Evolutionary conservation across 2,113 vertebrate species (phyloP).

Genomic region (Grallaria varia): DNA sequence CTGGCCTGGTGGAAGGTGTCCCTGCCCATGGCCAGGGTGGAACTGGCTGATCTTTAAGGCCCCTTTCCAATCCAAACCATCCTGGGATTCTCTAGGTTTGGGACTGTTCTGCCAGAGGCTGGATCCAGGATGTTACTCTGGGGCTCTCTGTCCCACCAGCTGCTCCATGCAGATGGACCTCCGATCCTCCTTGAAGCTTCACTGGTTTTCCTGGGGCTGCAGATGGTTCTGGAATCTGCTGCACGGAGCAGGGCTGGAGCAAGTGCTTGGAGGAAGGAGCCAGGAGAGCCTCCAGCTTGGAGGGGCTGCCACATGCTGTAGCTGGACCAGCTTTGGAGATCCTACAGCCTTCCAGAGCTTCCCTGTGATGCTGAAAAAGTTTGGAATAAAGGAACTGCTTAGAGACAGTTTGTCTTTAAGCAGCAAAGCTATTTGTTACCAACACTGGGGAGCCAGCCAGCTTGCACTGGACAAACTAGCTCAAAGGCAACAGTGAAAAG

Average conservation of each 20-base stretch:
- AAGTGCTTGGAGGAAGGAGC: background rate
- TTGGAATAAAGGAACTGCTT: too few species aligned
- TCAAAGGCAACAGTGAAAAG: too few species aligned
- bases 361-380: too few species aligned
- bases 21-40: background rate
- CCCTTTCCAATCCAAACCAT: background rate
- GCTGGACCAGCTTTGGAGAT: background rate
- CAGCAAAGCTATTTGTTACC: too few species aligned
- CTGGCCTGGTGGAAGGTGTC: background rate
- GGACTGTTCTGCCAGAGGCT: too few species aligned
- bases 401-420: too few species aligned
- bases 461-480: too few species aligned
- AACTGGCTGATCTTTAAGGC: background rate
- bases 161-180: background rate
- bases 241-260: background rate
- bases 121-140: background rate
- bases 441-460: too few species aligned
- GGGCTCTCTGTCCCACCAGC: rapidly evolving
- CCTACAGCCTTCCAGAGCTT: background rate
- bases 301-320: background rate
- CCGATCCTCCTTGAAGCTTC: background rate
- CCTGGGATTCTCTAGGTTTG: too few species aligned
- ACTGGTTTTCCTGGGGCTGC: background rate
- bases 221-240: background rate
- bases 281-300: background rate